Evolutionary conservation across 2,797 vertebrate species (phyloP), one percentile per base, ranked within the genome.

Genomic region (Ambastaia sidthimunki): DNA sequence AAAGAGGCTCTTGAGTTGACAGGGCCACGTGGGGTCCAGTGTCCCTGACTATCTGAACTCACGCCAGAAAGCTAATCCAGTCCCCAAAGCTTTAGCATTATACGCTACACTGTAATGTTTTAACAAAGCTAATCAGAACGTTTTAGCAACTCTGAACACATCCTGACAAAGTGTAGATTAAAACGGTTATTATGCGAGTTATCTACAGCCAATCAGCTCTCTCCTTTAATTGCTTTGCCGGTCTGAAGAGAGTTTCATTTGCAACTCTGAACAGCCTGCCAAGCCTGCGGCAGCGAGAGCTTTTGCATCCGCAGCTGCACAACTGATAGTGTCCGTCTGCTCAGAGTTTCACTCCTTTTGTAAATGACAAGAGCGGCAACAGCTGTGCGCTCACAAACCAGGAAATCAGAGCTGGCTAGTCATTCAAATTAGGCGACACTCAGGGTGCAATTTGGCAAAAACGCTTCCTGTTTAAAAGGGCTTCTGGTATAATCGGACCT

Each of bases 271-370:
- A 37, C 31, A 73, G 60, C 66, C 68, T 65, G 65, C 74, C 74
- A 78, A 25, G 19, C 37, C 18, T 70, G 47, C 50, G 15, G 65
- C 15, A 54, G 60, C 11, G 54, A 25, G 47, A 54, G 48, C 18
- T 23, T 73, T 74, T 65, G 76, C 23, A 82, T 78, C 12, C 84
- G 76, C 80, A 84, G 83, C 81, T 84, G 83, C 65, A 18, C 76
- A 68, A 73, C 65, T 48, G 65, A 52, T 63, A 76, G 57, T 48
- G 41, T 78, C 44, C 73, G 11, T 80, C 54, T 63, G 60, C 52
- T 80, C 57, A 31, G 4, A 82, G 48, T 79, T 79, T 78, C 52
- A 74, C 41, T 72, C 54, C 54, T 74, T 70, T 71, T 72, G 52
- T 54, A 59, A 70, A 74, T 72, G 18, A 52, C 76, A 80, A 82